Evolutionary conservation across 2,113 vertebrate species (phyloP), one percentile per base, ranked within the genome.

Genomic region (Phalacrocorax carbo): DNA sequence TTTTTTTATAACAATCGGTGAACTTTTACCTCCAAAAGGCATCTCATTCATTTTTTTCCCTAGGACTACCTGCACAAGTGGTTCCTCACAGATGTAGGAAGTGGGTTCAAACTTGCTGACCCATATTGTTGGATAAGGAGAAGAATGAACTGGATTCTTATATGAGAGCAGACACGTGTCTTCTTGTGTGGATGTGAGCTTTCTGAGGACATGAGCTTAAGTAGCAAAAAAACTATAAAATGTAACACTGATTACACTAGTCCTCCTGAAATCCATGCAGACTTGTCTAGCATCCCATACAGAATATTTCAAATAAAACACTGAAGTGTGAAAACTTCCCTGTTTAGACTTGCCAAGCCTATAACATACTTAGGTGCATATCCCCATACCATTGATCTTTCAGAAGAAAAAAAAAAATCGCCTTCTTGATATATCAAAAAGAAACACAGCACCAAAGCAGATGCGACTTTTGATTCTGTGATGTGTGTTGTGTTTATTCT

Each of bases 241-340:
- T 6, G 18, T 81, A 95, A 48, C 81, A 65, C 70, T 65, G 78
- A 87, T 95, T 95, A 93, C 90, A 91, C 36, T 97, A 96, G 96
- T 94, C 69, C 68, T 83, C 25, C 60, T 65, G 81, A 93, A 94
- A 97, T 85, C 88, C 83, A 82, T 49, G 52, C 46, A 71, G 57
- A 52, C 58, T 90, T 86, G 69, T 91, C 91, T 86, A 91, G 46
- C 71, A 75, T 90, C 69, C 65, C 10, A 11, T 76, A 65, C 17
- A 80, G 42, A 94, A 93, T 26, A n/a, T 83, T 86, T 93, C 78
- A 86, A 71, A 94, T 88, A 90, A 90, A 96, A 94, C 26, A 90
- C 52, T 66, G 57, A 85, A 57, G 79, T 86, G 66, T 40, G 87
- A 75, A 95, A 97, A 96, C 38, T 90, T 93, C 69, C 78, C 57